Evolutionary conservation across 2,797 vertebrate genomes (phyloP), one percentile per base, ranked within the genome.

Genomic region (Sebastes paucispinis): DNA sequence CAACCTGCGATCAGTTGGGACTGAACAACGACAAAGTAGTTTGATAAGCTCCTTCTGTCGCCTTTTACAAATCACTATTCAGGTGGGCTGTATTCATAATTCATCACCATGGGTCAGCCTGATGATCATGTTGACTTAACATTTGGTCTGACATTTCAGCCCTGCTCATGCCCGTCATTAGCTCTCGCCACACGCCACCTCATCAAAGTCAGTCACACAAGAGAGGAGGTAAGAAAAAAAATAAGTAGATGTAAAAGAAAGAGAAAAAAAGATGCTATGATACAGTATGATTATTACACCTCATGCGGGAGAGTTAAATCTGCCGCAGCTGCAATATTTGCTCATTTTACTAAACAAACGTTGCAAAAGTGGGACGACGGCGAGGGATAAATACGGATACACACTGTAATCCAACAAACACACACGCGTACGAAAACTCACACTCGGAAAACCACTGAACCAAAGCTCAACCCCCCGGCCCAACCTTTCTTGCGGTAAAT

Each of bases 91-190:
- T 84, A 91, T 95, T 95, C 91, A 95, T 94, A 94, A 95, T 95
- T 94, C 93, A 95, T 94, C 93, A 82, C 83, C 86, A 77, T 29
- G 88, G 90, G 89, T 90, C 91, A 85, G 90, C 79, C 91, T 81
- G 90, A 94, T 93, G 91, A 94, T 94, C 89, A 87, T 95, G 95
- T 96, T 95, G 93, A 96, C 94, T 95, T 96, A 96, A 95, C 95
- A 96, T 96, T 96, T 96, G 92, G 91, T 94, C 90, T 96, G 95
- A 95, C 96, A 96, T 96, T 96, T 96, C 91, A 91, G 92, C 91
- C 90, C 74, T 11, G 89, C 86, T 93, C 92, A 90, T 70, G 83
- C 83, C 91, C 72, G 90, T 93, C 95, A 95, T 95, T 95, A 95
- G 93, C 91, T 91, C 92, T 91, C 93, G 62, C 93, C 90, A 87